Evolutionary conservation across 2,888 invertebrate species (phyloP), one percentile per base, ranked within the genome.

Genomic region (Microdon myrmicae): DNA sequence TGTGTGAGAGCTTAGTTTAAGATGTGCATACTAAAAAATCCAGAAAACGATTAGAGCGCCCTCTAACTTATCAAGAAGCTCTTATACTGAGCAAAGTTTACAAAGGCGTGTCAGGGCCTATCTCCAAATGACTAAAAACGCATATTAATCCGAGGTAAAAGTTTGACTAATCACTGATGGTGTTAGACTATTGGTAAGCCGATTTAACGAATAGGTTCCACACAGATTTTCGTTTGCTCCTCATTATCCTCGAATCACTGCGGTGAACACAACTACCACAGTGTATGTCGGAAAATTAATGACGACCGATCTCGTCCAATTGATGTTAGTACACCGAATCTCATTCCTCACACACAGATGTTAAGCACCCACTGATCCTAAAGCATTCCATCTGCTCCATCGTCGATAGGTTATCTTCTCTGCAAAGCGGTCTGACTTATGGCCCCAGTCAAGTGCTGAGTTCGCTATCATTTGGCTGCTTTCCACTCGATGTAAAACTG

Each of bases 391-490:
- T n/a, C n/a, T 43, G 16, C 26, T 7, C 12, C n/a, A 25, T n/a
- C n/a, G n/a, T n/a, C 35, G 32, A 39, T 56, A 45, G 56, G 56
- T 58, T 64, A 64, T 64, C 64, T 51, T 17, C n/a, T n/a, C 12
- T 14, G 19, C 41, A 58, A 32, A 39, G 45, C 26, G 47, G 51
- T 49, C 58, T 64, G 56, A 64, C 64, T 64, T 64, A 64, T 64
- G 25, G 56, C 45, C 49, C 22, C 22, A 58, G 64, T 64, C 58
- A 58, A 64, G 64, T 64, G 58, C 49, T 53, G 64, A 54, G 51
- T 64, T 10, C 41, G 22, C 56, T 51, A 61, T 61, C 58, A 32
- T 9, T 3, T n/a, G 9, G 9, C 6, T 9, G 16, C 17, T 31
- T 10, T 28, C 45, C 28, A 44, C 39, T 22, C 49, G 39, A 25